Evolutionary conservation across 1,140 invertebrate species (phyloP).

Genomic region (Drosophila burlai): DNA sequence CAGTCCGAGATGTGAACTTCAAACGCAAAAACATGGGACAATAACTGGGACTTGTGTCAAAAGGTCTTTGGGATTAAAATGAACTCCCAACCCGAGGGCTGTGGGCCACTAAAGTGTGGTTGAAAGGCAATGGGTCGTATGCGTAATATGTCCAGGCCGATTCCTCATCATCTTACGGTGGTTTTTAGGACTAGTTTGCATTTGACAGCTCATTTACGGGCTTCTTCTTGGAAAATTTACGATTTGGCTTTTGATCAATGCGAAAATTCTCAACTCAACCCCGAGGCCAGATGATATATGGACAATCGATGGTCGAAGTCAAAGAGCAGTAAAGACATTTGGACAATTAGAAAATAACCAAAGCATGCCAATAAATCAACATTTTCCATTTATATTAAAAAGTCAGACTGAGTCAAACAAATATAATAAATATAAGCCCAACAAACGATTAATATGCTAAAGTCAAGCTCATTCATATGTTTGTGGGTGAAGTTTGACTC

Average conservation of each 20-base stretch:
- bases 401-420: background rate
- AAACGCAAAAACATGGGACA: constrained; percentile 28
- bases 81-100: constrained; percentile 15
- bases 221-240: constrained; percentile 32
- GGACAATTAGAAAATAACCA: constrained; percentile 51
- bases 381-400: constrained; percentile 7
- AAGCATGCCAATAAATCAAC: constrained; percentile 49
- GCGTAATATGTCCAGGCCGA: constrained; percentile 14
- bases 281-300: constrained; percentile 47
- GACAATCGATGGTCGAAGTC: constrained; percentile 45
- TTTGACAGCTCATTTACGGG: constrained; percentile 48
- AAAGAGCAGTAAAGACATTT: constrained; percentile 41
- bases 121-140: constrained; percentile 23
- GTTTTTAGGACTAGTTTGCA: constrained; percentile 39
- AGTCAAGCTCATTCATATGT: constrained; percentile 13
- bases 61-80: constrained; percentile 39
- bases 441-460: constrained; percentile 39
- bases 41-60: constrained; percentile 27
- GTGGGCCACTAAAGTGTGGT: constrained; percentile 4
- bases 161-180: constrained; percentile 33
- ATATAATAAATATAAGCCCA: constrained; percentile 32
- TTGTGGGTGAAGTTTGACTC: constrained; percentile 1
- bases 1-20: constrained; percentile 16
- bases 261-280: constrained; percentile 28
- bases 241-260: constrained; percentile 43